A percentile compares a stretch with the other conserved stretches of the same genome.
Evolutionary conservation across 1,140 invertebrate species (phyloP).

Genomic region (Musca vetustissima): DNA sequence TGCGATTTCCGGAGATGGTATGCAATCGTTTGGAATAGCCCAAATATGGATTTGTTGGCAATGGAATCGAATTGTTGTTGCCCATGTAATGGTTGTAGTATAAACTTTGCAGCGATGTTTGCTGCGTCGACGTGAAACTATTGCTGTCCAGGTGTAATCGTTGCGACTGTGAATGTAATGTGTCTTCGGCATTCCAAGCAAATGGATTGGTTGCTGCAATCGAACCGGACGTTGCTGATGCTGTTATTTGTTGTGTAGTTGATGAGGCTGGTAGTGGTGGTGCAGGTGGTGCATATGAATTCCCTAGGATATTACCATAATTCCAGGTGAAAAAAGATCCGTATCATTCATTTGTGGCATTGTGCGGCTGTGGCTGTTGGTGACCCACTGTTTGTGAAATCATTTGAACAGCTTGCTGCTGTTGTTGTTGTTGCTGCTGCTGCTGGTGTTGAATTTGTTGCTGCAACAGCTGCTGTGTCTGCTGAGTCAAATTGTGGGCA

Average conservation of each 20-base stretch:
- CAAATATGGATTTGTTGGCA: not conserved
- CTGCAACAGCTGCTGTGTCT: constrained; percentile 53
- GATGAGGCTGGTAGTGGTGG: not conserved
- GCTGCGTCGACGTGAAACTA: not conserved
- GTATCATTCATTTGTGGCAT: constrained; percentile 55
- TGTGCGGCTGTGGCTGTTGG: constrained; percentile 42
- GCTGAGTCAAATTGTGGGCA: constrained; percentile 30
- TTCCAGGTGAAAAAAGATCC: constrained; percentile 51
- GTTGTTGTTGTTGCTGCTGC: constrained; percentile 44
- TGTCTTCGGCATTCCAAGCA: constrained; percentile 45
- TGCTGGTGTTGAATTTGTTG: constrained; percentile 42
- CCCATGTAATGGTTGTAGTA: constrained; percentile 1
- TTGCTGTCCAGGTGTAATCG: constrained; percentile 19
- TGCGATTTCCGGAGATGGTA: not conserved
- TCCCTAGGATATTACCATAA: constrained; percentile 31
- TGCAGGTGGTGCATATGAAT: not conserved
- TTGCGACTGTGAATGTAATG: not conserved
- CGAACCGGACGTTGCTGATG: not conserved
- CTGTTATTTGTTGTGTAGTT: not conserved
- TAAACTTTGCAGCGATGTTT: constrained; percentile 2
- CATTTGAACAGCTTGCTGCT: constrained; percentile 41
- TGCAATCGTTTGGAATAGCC: constrained; percentile 1
- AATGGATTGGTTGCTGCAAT: constrained; percentile 26
- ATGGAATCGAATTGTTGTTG: not conserved
- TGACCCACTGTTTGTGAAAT: constrained; percentile 39